Base-by-base conservation (phyloP, 2,888 invertebrate species). In the Digitonthophagus gazella region DNA sequence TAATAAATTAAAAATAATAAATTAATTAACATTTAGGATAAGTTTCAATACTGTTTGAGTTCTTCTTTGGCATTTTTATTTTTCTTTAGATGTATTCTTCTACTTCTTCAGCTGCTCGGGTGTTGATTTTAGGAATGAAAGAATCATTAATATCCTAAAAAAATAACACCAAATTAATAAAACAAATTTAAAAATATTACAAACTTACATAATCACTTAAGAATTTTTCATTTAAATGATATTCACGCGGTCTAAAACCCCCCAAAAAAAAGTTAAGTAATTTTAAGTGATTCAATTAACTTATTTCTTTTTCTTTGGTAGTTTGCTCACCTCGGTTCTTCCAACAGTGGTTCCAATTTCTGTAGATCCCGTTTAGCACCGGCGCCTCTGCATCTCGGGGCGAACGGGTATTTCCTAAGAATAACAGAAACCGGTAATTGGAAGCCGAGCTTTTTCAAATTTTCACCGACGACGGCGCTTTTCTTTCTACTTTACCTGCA, bases 381-480 rank as follows among this genome's bases (percentile, higher is more conserved):
- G 15, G 73, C 73, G 2, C 76, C 77, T 57, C 77, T 71, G 65
- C 77, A 77, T 18, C 74, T 72, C 6, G 76, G 76, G n/a, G 75
- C 75, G 67, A 74, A 77, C n/a, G 76, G 72, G 64, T 74, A 74
- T 68, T 73, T 75, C 70, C 77, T 76, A 69, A 54, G 68, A 69
- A 64, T 4, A 44, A 64, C 69, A 65, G 11, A 44, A 44, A 3
- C 28, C 28, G 28, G 3, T 44, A 44, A 44, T 44, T 44, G 61
- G 65, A 70, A 64, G 15, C 73, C 67, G 5, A 72, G n/a, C n/a
- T n/a, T n/a, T n/a, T n/a, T n/a, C n/a, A 15, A 1, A 66, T 14
- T n/a, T 22, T 11, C 14, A 6, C 14, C 64, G 28, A 15, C 4
- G 16, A 15, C 1, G 2, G 11, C 64, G 5, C 6, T 19, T 58